A percentile compares a stretch with the other conserved stretches of the same genome.
These are phyloP conservation scores for Aplochiton taeniatus DNA, from an alignment of 2,797 vertebrate species.

Conservation along the genomic window DNA sequence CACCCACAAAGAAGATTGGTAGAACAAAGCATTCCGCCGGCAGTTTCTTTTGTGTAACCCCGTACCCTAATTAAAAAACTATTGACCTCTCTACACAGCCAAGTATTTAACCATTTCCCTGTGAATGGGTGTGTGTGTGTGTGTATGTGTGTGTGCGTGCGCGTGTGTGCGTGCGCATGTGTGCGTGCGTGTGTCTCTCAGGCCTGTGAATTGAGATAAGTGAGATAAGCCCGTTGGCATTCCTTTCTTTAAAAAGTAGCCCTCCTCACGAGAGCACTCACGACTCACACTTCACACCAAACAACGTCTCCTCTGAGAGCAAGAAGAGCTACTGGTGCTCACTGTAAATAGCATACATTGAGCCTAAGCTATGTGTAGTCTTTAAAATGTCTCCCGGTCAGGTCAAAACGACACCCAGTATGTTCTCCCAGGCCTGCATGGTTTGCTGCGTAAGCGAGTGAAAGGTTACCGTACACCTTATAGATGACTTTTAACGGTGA, in stretches of 20 bases:
- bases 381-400: constrained; percentile 23
- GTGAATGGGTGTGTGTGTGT: not conserved
- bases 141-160: not conserved
- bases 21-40: no score
- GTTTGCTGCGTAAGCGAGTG: constrained; percentile 45
- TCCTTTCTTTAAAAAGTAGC: constrained; percentile 33
- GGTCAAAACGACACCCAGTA: constrained; percentile 3
- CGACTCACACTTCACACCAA: constrained; percentile 10
- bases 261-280: constrained; percentile 20
- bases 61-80: constrained; percentile 45
- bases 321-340: no score
- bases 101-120: no score
- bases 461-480: constrained; percentile 51
- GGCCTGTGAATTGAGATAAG: constrained; percentile 62
- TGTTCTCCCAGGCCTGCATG: constrained; percentile 22
- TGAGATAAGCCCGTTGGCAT: constrained; percentile 20
- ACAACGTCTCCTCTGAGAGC: no score
- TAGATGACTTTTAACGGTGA: constrained; percentile 27
- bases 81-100: constrained; percentile 31
- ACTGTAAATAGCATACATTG: constrained; percentile 3
- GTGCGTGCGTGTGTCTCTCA: constrained; percentile 27
- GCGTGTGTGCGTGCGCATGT: not conserved
- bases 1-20: constrained; percentile 25
- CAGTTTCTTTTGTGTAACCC: constrained; percentile 7
- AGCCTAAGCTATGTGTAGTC: constrained; percentile 37